Percentiles rank a stretch among this genome's conserved stretches.
Evolutionary conservation across 2,113 vertebrate species (phyloP).

Genomic region (Lamprotornis superbus): DNA sequence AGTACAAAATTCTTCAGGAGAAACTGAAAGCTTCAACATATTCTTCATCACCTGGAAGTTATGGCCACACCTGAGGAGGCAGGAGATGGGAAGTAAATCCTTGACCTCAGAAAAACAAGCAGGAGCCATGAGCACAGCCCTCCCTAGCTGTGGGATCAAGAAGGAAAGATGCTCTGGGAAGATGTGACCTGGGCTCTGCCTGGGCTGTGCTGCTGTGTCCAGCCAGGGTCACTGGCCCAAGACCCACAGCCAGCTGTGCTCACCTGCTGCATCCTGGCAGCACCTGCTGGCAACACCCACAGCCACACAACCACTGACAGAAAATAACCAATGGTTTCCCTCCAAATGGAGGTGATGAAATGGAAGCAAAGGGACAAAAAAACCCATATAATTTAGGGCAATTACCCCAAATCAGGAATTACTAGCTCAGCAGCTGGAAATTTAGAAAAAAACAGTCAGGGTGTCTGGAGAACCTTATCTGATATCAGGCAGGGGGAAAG

Average conservation of each 20-base stretch:
- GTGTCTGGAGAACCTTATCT: background rate
- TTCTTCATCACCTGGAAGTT: background rate
- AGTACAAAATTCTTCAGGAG: background rate
- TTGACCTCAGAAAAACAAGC: background rate
- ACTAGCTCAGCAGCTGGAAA: background rate
- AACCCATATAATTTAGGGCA: background rate
- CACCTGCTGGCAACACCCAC: background rate
- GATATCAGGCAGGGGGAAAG: background rate
- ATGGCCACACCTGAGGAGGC: background rate
- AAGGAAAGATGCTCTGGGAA: background rate
- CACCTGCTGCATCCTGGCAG: background rate
- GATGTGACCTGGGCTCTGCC: background rate
- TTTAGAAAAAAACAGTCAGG: background rate
- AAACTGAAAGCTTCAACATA: background rate
- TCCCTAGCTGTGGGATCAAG: rapidly evolving
- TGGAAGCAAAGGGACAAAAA: background rate
- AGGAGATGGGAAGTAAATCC: background rate
- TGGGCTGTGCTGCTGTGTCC: background rate
- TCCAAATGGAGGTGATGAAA: background rate
- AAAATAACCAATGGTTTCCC: background rate
- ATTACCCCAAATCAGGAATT: background rate
- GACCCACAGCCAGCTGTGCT: background rate
- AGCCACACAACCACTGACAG: background rate
- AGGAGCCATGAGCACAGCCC: background rate
- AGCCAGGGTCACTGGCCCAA: background rate